These are phyloP conservation scores for Irena cyanogastra DNA, from an alignment of 2,113 vertebrate genomes.

Conservation along the genomic window DNA sequence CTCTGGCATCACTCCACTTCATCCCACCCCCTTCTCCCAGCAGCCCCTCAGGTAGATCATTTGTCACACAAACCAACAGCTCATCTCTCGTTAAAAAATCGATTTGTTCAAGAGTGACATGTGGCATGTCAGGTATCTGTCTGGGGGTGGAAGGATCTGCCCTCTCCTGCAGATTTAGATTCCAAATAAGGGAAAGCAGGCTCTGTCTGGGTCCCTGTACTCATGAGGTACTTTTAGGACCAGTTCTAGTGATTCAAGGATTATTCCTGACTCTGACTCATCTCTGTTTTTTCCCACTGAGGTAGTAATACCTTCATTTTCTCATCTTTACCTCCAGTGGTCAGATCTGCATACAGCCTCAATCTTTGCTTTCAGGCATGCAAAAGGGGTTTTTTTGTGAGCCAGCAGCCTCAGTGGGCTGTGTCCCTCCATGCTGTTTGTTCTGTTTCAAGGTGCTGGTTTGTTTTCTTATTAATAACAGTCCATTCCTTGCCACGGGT, in stretches of 20 bases:
- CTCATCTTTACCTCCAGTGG: neutral
- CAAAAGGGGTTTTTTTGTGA: neutral
- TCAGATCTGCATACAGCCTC: neutral
- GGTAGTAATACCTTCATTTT: neutral
- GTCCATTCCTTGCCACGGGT: neutral
- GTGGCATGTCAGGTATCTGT: neutral
- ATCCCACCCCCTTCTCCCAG: neutral
- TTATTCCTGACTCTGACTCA: neutral
- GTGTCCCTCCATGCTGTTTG: neutral
- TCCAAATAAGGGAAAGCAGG: neutral
- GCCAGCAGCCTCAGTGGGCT: neutral
- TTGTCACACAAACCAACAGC: conserved; percentile 16
- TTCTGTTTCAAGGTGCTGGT: neutral
- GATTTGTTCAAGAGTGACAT: neutral
- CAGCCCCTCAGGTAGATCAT: neutral
- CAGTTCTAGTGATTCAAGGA: neutral
- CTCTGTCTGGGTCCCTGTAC: neutral
- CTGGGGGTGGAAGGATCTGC: neutral
- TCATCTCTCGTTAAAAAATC: neutral
- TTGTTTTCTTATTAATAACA: neutral
- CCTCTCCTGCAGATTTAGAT: neutral
- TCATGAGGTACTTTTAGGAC: neutral
- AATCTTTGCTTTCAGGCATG: neutral
- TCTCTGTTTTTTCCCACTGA: neutral
- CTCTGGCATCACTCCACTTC: neutral